Evolutionary conservation across 2,113 vertebrate species (phyloP), one percentile per base, ranked within the genome.

Genomic region (Lepidothrix coronata): DNA sequence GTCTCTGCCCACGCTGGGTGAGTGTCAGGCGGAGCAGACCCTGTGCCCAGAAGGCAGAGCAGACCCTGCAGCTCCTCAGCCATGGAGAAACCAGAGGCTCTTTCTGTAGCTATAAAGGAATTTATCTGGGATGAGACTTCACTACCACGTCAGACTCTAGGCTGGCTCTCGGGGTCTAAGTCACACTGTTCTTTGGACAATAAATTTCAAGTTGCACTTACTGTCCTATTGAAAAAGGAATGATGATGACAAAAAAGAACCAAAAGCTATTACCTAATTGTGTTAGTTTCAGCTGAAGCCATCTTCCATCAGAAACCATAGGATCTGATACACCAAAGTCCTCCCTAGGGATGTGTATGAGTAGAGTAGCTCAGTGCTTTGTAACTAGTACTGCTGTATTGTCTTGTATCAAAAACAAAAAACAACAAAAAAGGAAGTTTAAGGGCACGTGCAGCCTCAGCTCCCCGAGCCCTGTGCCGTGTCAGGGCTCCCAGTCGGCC

Each of bases 231-330:
- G 41, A 91, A 78, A 91, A 91, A 92, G 93, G 82, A 95, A 97
- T 88, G 87, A 85, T 66, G 87, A 87, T 51, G 93, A 73, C 75
- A 82, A 37, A 83, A 86, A 89, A 28, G 89, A 90, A 87, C 52
- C 48, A 78, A 92, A 75, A 91, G 13, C 93, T 94, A 75, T 28
- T 4, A 77, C 61, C 95, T 91, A 96, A 92, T 88, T 27, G 78
- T 11, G 0, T 94, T 95, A 76, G 86, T 96, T 96, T 94, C 80
- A 93, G 92, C 92, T 91, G 95, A 92, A 96, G 93, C 91, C 73
- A 74, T 80, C 94, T 97, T 95, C 93, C 91, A 96, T 97, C 96
- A 96, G 97, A 97, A 97, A 97, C 96, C 96, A 97, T 96, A 97
- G 97, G 96, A 97, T 97, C 96, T 90, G 96, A 97, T 94, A 65